Evolutionary conservation across 2,888 invertebrate genomes (phyloP), one percentile per base, ranked within the genome.

Genomic region (Oligia strigilis): DNA sequence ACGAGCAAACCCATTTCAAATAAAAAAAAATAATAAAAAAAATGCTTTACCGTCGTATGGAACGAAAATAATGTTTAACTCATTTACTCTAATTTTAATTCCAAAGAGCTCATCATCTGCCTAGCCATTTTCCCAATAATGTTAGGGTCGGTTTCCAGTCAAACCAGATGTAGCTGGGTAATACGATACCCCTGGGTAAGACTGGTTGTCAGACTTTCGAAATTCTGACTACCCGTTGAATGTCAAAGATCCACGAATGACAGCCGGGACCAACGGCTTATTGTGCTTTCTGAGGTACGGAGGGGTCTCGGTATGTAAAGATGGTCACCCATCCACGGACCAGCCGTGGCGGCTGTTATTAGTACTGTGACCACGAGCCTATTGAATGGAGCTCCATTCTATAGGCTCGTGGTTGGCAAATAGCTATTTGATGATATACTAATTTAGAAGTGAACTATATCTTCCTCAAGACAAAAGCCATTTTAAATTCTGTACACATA

Each of bases 401-500:
- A 29, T 29, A 29, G 29, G 29, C 29, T 29, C 29, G 29, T 29
- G 29, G 29, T 29, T 29, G 29, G 29, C 29, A 1, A 1, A 29
- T 29, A 29, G 29, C 40, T 43, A 43, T n/a, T 72, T n/a, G 11
- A 40, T 58, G 36, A n/a, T 52, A 36, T 11, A 71, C 3, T 71
- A 14, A 40, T 55, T 36, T 8, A 36, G 0, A 23, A 2, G 11
- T 49, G 17, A 46, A 72, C 6, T 4, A 9, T 14, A 36, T 69
- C 46, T 64, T 72, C 55, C 40, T 78, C 29, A 62, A 79, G 58
- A 81, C 40, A 46, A 64, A 72, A 81, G 46, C 2, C 4, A 46
- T 62, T 78, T n/a, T 13, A 14, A 78, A 84, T 67, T 72, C 84
- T 49, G 46, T 3, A 52, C 49, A 70, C n/a, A 36, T 19, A 46